A percentile compares a stretch with the other conserved stretches of the same genome.
Evolutionary conservation across 2,113 vertebrate genomes (phyloP).

Genomic region (Ochotona princeps): DNA sequence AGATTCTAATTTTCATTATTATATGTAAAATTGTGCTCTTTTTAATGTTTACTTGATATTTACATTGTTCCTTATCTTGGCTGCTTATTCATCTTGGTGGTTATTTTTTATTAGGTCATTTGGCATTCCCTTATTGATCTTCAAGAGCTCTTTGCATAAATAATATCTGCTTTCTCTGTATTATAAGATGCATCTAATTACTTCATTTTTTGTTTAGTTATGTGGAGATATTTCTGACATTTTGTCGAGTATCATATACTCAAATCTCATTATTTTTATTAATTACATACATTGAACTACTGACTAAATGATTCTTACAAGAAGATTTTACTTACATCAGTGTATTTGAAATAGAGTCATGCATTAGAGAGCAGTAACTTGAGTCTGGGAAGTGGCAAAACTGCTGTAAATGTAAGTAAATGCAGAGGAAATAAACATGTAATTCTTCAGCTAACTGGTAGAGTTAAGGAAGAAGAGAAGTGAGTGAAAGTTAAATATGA

Average conservation of each 20-base stretch:
- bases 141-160: constrained; percentile 57
- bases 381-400: not conserved
- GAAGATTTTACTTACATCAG: not conserved
- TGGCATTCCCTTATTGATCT: constrained; percentile 63
- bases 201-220: not conserved
- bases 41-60: constrained; percentile 61
- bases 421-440: not conserved
- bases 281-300: not conserved
- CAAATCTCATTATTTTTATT: constrained; percentile 10
- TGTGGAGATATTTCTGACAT: not conserved
- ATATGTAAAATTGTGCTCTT: not conserved
- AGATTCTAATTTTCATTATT: constrained; percentile 63
- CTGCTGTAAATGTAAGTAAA: not conserved
- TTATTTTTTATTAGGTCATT: not conserved
- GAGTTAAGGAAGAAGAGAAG: not conserved
- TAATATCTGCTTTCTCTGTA: constrained; percentile 15
- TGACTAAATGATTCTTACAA: not conserved
- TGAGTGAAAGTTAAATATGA: not conserved
- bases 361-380: not conserved
- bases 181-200: constrained; percentile 27
- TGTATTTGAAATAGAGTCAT: not conserved
- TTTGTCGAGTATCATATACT: not conserved
- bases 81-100: not conserved
- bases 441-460: not conserved
- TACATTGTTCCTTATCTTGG: constrained; percentile 24